These are phyloP conservation scores for Zaprionus inermis DNA, from an alignment of 1,140 invertebrate species.

Conservation along the genomic window DNA sequence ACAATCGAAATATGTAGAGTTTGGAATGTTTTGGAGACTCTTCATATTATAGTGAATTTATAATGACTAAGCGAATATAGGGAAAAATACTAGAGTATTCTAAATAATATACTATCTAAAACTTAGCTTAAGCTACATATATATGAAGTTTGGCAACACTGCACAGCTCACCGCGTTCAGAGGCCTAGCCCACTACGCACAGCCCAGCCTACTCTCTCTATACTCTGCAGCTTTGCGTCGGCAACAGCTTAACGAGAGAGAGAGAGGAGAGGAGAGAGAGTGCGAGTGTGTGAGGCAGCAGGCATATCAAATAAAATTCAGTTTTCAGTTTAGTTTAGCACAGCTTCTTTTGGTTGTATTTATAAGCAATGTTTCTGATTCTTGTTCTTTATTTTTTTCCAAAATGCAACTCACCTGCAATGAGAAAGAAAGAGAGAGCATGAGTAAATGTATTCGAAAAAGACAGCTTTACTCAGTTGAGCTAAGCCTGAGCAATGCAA, in stretches of 20 bases:
- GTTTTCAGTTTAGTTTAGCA: not conserved
- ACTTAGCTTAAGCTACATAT: no score
- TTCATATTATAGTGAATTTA: no score
- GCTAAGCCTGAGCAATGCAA: not conserved
- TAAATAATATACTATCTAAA: no score
- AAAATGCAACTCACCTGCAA: constrained; percentile 64
- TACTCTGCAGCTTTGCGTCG: not conserved
- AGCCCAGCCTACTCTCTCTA: not conserved
- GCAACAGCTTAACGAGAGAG: not conserved
- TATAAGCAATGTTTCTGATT: not conserved
- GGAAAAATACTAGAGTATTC: no score
- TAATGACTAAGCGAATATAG: no score
- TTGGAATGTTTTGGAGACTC: no score
- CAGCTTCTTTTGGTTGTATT: not conserved
- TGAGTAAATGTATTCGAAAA: constrained; percentile 16
- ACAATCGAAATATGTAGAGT: no score
- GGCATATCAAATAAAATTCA: not conserved
- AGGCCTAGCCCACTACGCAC: no score
- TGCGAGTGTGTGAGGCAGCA: not conserved
- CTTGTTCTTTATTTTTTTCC: not conserved
- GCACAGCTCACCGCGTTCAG: no score
- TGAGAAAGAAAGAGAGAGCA: constrained; percentile 25
- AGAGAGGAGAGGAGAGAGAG: not conserved
- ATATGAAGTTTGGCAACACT: no score
- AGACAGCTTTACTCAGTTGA: constrained; percentile 9